Conservation (phyloP, 1,140 invertebrate species). For the Oedothorax gibbosus region DNA sequence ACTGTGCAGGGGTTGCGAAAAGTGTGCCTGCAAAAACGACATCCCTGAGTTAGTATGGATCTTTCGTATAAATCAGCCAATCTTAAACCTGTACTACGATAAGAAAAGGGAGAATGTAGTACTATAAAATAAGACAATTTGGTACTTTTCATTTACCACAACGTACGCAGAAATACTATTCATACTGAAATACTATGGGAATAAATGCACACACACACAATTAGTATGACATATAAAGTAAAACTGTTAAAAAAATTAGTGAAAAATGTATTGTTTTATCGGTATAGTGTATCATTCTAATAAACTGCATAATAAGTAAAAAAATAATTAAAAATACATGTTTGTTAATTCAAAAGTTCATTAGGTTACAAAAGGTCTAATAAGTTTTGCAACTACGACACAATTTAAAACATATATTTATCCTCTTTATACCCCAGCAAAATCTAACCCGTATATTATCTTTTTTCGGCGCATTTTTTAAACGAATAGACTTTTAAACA, state of each 20-base stretch:
- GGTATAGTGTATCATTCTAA: not conserved
- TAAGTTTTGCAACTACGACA: too few relatives aligned
- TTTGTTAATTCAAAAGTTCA: too few relatives aligned
- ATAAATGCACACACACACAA: not conserved
- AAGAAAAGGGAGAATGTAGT: not conserved
- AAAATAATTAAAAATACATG: not conserved
- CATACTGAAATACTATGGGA: not conserved
- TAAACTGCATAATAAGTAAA: not conserved
- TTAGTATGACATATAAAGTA: not conserved
- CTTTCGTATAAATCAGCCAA: not conserved
- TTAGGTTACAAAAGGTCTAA: too few relatives aligned
- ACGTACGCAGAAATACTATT: not conserved
- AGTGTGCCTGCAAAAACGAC: constrained; percentile 21
- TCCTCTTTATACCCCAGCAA: too few relatives aligned
- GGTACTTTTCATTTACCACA: not conserved
- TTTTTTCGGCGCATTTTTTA: too few relatives aligned
- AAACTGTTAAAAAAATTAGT: too few relatives aligned
- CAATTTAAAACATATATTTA: too few relatives aligned
- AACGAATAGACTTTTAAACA: too few relatives aligned
- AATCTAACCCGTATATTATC: too few relatives aligned
- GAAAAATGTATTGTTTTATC: too few relatives aligned
- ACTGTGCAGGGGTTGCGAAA: constrained; percentile 46
- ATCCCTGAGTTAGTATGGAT: not conserved
- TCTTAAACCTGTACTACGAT: not conserved
- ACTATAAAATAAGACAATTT: not conserved